A percentile compares a stretch with the other conserved stretches of the same genome.
These are phyloP conservation scores for Balearica regulorum DNA, from an alignment of 2,797 vertebrate species.

Conservation along the genomic window DNA sequence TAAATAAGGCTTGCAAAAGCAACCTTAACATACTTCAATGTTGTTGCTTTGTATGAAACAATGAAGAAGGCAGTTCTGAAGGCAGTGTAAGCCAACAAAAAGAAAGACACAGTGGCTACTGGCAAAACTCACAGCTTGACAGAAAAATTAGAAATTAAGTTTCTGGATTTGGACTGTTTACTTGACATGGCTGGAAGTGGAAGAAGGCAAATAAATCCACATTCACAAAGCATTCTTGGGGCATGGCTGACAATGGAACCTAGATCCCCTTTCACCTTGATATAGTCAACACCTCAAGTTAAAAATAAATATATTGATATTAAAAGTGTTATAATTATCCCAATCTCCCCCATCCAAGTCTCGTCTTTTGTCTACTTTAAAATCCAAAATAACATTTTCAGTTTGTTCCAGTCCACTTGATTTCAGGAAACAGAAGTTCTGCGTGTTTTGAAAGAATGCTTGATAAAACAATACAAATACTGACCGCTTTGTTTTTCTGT, in stretches of 20 bases:
- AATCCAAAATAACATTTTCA: neutral
- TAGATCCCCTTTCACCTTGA: neutral
- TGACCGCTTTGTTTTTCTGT: neutral
- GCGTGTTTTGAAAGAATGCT: neutral
- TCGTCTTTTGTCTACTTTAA: neutral
- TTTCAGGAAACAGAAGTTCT: neutral
- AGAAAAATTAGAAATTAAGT: neutral
- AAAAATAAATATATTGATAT: neutral
- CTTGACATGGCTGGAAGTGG: neutral
- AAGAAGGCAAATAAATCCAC: neutral
- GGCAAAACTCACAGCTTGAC: neutral
- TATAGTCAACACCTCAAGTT: neutral
- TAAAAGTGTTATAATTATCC: neutral
- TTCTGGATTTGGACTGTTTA: neutral
- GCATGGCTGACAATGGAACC: fast-evolving
- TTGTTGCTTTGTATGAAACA: neutral
- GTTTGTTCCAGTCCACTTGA: neutral
- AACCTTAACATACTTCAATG: neutral
- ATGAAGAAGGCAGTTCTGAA: neutral
- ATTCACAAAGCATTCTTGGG: neutral
- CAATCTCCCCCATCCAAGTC: neutral
- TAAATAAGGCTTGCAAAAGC: neutral
- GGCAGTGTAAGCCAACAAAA: neutral
- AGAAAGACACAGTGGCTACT: neutral
- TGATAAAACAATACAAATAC: neutral